phyloP scores from a whole-genome alignment of 2,888 invertebrate genomes.

The Nemurella pictetii region DNA sequence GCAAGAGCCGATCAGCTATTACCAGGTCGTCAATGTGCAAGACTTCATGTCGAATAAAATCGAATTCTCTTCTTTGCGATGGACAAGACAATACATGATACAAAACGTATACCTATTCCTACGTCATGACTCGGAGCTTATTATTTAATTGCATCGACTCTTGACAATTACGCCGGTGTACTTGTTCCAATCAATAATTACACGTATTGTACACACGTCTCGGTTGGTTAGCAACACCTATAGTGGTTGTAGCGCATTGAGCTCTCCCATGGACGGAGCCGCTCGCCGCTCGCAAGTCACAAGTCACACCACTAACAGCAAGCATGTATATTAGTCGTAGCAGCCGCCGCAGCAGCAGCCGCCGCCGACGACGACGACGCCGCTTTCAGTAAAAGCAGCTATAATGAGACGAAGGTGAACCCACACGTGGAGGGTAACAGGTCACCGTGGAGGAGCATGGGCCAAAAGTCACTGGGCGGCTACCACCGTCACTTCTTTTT shows the following conservation, averaged over 20 bases:
- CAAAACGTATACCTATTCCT: background rate
- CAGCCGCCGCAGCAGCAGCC: background rate
- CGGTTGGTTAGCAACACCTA: background rate
- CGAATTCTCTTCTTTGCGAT: background rate
- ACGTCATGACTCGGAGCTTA: background rate
- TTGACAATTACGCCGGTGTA: background rate
- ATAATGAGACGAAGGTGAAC: background rate
- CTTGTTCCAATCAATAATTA: background rate
- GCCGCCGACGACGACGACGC: background rate
- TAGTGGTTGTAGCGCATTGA: background rate
- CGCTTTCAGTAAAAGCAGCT: background rate
- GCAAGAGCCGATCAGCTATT: background rate
- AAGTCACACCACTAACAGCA: no score
- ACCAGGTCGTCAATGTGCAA: background rate
- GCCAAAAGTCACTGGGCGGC: background rate
- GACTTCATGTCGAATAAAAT: background rate
- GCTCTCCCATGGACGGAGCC: no score
- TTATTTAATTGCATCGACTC: background rate
- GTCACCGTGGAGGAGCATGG: background rate
- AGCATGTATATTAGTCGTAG: no score
- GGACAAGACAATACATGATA: background rate
- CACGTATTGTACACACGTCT: background rate
- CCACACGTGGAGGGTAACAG: background rate
- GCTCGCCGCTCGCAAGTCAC: no score
- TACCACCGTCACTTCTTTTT: background rate